These are phyloP conservation scores for Peromyscus melanophrys DNA, from an alignment of 2,797 vertebrate species.

Conservation along the genomic window DNA sequence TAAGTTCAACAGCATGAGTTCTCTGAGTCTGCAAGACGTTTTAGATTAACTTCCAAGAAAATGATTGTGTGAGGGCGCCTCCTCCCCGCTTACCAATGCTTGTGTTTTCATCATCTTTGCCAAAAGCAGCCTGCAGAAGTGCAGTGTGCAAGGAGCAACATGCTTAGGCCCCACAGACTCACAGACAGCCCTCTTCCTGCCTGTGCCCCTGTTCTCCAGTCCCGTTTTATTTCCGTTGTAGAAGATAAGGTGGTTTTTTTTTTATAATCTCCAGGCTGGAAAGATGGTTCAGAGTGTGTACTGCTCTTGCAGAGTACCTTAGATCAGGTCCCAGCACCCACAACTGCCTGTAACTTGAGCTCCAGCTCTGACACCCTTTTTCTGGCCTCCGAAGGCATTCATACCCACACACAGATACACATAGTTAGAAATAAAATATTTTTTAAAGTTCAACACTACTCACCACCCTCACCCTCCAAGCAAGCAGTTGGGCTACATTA, in stretches of 20 bases:
- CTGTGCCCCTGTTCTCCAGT: neutral
- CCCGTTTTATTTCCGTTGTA: neutral
- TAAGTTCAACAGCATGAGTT: conserved; percentile 19
- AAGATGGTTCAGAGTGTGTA: neutral
- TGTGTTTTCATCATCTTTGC: conserved; percentile 42
- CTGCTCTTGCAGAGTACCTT: neutral
- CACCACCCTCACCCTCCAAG: neutral
- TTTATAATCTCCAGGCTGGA: too few relatives aligned
- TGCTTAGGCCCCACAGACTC: neutral
- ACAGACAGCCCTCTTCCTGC: neutral
- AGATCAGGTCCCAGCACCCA: neutral
- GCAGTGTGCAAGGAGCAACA: neutral
- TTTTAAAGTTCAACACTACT: neutral
- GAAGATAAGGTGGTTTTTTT: neutral
- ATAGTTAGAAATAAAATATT: too few relatives aligned
- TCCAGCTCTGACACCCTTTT: too few relatives aligned
- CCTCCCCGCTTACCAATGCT: neutral
- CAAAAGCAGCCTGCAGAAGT: neutral
- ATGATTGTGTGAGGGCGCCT: neutral
- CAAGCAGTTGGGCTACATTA: neutral
- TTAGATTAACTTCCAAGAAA: conserved; percentile 5
- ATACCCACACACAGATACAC: too few relatives aligned
- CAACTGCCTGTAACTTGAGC: neutral
- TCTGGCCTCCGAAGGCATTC: too few relatives aligned
- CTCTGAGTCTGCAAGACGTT: neutral